Evolutionary conservation across 2,797 vertebrate species (phyloP).

Genomic region (Sebastes oblongus): DNA sequence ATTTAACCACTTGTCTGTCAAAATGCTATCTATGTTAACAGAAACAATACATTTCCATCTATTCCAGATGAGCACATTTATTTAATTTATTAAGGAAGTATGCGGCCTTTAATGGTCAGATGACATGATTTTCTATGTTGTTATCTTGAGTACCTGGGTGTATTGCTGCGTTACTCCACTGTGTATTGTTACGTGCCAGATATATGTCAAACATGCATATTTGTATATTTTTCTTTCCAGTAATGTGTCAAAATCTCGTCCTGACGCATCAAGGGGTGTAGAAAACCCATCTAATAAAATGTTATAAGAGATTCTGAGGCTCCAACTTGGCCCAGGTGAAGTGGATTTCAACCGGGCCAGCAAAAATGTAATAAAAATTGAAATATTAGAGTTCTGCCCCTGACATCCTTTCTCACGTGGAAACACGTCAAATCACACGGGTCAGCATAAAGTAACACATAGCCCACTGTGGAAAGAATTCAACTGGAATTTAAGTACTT

Average conservation of each 20-base stretch:
- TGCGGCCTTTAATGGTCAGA: not conserved
- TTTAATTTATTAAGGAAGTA: not conserved
- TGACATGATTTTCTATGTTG: not conserved
- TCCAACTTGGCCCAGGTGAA: not conserved
- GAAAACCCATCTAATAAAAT: constrained; percentile 10
- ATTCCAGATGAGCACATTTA: not conserved
- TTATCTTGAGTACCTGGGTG: not conserved
- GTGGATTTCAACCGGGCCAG: not conserved
- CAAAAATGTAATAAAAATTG: not conserved
- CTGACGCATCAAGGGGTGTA: not conserved
- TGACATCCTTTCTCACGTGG: not conserved
- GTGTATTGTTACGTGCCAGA: not conserved
- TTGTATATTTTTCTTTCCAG: not conserved
- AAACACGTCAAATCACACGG: not conserved
- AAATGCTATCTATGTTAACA: not conserved
- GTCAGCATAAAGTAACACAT: no score
- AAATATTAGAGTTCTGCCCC: not conserved
- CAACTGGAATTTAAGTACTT: not conserved
- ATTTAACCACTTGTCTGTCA: not conserved
- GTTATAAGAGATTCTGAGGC: not conserved
- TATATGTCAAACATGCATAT: not conserved
- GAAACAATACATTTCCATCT: not conserved
- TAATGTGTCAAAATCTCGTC: not conserved
- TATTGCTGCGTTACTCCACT: not conserved
- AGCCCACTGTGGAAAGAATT: no score